phyloP scores from a whole-genome alignment of 2,888 invertebrate species.

The Nymphalis urticae region DNA sequence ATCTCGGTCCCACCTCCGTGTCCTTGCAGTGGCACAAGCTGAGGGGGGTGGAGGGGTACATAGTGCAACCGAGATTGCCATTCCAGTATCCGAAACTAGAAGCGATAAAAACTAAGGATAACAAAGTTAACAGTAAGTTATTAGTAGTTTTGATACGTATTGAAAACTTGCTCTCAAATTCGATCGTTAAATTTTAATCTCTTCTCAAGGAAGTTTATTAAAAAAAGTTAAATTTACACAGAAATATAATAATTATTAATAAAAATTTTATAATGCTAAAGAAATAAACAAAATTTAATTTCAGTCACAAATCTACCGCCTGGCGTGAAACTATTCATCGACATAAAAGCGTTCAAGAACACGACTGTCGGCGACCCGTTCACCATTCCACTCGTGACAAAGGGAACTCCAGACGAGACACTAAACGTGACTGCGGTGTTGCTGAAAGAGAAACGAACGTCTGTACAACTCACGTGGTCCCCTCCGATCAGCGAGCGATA shows the following conservation, averaged over 20 bases:
- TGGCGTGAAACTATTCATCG: conserved; percentile 75
- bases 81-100: conserved; percentile 80
- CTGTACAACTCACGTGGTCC: conserved; percentile 85
- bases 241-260: too few relatives aligned
- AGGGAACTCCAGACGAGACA: conserved; percentile 75
- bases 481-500: conserved; percentile 81
- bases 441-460: conserved; percentile 79
- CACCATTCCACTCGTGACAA: conserved; percentile 69
- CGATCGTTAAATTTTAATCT: background rate
- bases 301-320: conserved; percentile 80
- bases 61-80: conserved; percentile 75
- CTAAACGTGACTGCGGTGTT: conserved; percentile 76
- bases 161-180: background rate
- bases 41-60: conserved; percentile 82
- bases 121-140: conserved; percentile 71
- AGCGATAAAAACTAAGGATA: conserved; percentile 64
- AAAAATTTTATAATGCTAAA: background rate
- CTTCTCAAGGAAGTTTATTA: too few relatives aligned
- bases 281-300: conserved; percentile 52
- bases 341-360: conserved; percentile 83
- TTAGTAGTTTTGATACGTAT: background rate
- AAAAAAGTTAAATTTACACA: too few relatives aligned
- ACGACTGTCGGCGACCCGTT: conserved; percentile 79
- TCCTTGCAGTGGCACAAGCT: conserved; percentile 83
- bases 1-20: conserved; percentile 76